Evolutionary conservation across 2,113 vertebrate genomes (phyloP).

Genomic region (Mesocricetus auratus): DNA sequence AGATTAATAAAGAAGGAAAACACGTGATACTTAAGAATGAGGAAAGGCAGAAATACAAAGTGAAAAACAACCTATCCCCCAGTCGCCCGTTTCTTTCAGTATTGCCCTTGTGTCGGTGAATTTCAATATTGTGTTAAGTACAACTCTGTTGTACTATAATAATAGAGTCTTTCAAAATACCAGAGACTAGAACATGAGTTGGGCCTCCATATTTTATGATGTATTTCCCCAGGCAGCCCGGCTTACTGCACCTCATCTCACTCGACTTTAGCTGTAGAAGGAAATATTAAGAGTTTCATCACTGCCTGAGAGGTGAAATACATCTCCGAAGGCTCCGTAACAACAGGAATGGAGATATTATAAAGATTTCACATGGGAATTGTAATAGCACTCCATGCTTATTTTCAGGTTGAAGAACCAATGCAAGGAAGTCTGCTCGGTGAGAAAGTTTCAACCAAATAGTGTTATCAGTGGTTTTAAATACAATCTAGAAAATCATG

Average conservation of each 20-base stretch:
- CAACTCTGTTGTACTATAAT: slow-evolving; percentile 59
- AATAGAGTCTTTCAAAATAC: slow-evolving; percentile 69
- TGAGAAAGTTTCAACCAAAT: slow-evolving; percentile 28
- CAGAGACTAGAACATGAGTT: slow-evolving; percentile 53
- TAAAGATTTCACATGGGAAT: slow-evolving; percentile 63
- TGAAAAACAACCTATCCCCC: slow-evolving; percentile 56
- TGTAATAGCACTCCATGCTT: slow-evolving; percentile 67
- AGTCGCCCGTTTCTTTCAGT: slow-evolving; percentile 14
- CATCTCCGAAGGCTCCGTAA: slow-evolving; percentile 68
- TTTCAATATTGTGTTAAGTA: slow-evolving; percentile 66
- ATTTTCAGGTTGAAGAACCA: slow-evolving; percentile 58
- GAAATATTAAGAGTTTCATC: slow-evolving; percentile 73
- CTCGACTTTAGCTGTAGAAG: slow-evolving; percentile 60
- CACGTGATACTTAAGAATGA: slow-evolving; percentile 31
- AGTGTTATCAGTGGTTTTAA: not conserved
- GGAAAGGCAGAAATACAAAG: slow-evolving; percentile 36
- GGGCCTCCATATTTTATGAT: slow-evolving; percentile 7
- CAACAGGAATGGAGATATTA: slow-evolving; percentile 60
- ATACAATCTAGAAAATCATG: not conserved
- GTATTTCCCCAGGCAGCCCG: slow-evolving; percentile 40
- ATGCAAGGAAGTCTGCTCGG: slow-evolving; percentile 2
- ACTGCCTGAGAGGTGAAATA: slow-evolving; percentile 65
- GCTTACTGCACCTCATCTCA: slow-evolving; percentile 64
- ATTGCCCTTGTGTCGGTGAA: slow-evolving; percentile 65
- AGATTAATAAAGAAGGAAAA: slow-evolving; percentile 54